Conservation (phyloP, 2,888 invertebrate genomes). For the Thereva unica region DNA sequence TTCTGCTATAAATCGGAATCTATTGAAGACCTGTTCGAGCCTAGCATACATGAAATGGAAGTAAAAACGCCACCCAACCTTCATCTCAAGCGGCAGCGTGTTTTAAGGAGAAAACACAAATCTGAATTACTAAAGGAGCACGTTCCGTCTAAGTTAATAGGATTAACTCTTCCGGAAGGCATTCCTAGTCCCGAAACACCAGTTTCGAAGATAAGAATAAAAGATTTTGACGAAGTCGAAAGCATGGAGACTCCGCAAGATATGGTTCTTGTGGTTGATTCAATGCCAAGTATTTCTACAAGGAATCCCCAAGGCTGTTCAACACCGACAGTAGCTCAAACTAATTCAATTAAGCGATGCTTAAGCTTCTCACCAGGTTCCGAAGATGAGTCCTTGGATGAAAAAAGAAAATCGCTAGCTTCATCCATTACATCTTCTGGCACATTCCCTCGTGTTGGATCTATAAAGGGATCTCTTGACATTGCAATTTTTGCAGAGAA, state of each 20-base stretch:
- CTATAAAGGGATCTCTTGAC: slow-evolving; percentile 65
- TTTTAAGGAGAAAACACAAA: slow-evolving; percentile 50
- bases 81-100: slow-evolving; percentile 54
- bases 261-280: slow-evolving; percentile 54
- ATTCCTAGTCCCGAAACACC: slow-evolving; percentile 54
- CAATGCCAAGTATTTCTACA: slow-evolving; percentile 36
- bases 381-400: slow-evolving; percentile 57
- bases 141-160: slow-evolving; percentile 42
- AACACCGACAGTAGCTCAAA: slow-evolving; percentile 56
- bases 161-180: slow-evolving; percentile 53
- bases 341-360: slow-evolving; percentile 63
- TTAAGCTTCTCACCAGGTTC: slow-evolving; percentile 65
- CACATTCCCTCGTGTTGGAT: slow-evolving; percentile 26
- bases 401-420: slow-evolving; percentile 30
- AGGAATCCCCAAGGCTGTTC: slow-evolving; percentile 60
- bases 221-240: slow-evolving; percentile 39
- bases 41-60: slow-evolving; percentile 56
- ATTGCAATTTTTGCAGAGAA: slow-evolving; percentile 64
- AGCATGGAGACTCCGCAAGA: slow-evolving; percentile 46
- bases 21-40: slow-evolving; percentile 22
- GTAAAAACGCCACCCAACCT: slow-evolving; percentile 54
- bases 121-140: slow-evolving; percentile 2
- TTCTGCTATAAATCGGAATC: slow-evolving; percentile 1
- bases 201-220: slow-evolving; percentile 10
- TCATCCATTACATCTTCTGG: slow-evolving; percentile 47